Percentiles rank a stretch among this genome's conserved stretches.
phyloP scores from a whole-genome alignment of 2,797 vertebrate genomes.

The Hipposideros larvatus region DNA sequence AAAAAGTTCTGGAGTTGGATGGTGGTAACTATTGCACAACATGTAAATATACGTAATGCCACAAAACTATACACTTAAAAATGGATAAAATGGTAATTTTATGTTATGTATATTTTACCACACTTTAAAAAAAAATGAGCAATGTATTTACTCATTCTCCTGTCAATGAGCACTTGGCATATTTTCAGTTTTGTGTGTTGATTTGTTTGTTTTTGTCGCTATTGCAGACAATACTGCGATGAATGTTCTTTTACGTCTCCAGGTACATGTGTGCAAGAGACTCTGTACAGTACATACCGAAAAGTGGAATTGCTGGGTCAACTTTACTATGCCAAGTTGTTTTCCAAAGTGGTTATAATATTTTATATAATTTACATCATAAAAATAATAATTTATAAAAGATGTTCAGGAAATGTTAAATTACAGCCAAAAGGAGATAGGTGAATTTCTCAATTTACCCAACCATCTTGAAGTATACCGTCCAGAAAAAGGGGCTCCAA shows the following conservation, averaged over 20 bases:
- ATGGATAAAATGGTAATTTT: not conserved
- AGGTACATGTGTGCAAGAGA: not conserved
- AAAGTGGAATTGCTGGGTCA: not conserved
- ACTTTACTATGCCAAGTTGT: not conserved
- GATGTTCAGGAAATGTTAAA: conserved; percentile 33
- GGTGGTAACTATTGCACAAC: not conserved
- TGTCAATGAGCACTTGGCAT: not conserved
- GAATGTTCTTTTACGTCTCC: not conserved
- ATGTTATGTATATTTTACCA: not conserved
- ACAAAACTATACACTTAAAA: not conserved
- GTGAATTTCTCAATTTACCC: not conserved
- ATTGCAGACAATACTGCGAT: not conserved
- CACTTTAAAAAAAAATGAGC: not conserved
- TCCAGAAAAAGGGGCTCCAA: not conserved
- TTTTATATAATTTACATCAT: not conserved
- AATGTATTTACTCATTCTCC: not conserved
- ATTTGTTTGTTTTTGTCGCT: conserved; percentile 6
- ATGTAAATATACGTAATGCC: not conserved
- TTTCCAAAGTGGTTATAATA: conserved; percentile 4
- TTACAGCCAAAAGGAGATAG: not conserved
- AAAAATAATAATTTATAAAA: conserved; percentile 21
- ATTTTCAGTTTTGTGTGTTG: not conserved
- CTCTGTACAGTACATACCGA: not conserved
- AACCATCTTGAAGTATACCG: not conserved
- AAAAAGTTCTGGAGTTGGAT: not conserved